These are phyloP conservation scores for Phortica magna DNA, from an alignment of 2,888 invertebrate species.

Conservation along the genomic window DNA sequence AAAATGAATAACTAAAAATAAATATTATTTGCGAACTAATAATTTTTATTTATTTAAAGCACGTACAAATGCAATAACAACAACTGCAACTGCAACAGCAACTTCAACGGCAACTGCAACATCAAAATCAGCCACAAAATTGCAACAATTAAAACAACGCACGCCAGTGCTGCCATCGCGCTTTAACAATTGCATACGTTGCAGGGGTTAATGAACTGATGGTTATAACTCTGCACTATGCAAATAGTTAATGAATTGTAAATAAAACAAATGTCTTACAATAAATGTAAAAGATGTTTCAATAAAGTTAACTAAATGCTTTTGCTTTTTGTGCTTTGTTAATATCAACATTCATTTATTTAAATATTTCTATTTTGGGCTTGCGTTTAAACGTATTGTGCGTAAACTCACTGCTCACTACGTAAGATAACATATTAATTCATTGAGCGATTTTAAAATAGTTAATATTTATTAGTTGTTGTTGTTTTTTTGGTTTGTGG, in stretches of 20 bases:
- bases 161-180: no score
- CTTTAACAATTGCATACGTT: not conserved
- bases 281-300: no score
- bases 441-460: conserved; percentile 23
- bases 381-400: no score
- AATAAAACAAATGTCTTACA: no score
- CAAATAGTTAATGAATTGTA: no score
- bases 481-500: not conserved
- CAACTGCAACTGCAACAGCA: conserved; percentile 47
- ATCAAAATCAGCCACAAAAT: not conserved
- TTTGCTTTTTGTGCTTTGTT: no score
- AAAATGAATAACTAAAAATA: conserved; percentile 47
- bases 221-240: not conserved
- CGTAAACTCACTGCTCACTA: no score
- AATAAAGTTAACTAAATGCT: no score
- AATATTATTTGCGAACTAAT: conserved; percentile 42
- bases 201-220: not conserved
- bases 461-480: not conserved
- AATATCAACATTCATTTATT: no score
- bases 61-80: conserved; percentile 55
- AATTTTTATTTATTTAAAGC: conserved; percentile 58
- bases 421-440: no score
- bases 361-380: no score
- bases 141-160: no score
- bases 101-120: conserved; percentile 42